Conservation (phyloP, 1,140 invertebrate genomes). For the Myzus persicae region DNA sequence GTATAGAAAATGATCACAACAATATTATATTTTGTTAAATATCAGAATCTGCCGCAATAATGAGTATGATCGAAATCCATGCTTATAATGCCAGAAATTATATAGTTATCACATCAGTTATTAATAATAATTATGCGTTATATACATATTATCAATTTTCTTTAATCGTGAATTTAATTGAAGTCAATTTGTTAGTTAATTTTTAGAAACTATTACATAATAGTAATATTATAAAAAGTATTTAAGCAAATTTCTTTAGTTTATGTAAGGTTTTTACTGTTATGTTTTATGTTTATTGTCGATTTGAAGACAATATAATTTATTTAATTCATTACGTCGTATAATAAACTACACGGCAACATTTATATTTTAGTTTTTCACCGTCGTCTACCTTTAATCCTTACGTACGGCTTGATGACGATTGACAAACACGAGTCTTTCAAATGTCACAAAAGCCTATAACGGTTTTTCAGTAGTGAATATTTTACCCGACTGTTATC, state of each 20-base stretch:
- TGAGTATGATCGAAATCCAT: not conserved
- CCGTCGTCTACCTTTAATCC: not conserved
- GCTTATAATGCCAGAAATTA: not conserved
- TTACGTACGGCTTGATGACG: not conserved
- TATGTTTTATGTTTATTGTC: too few relatives aligned
- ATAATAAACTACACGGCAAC: too few relatives aligned
- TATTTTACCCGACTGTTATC: not conserved
- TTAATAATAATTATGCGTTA: not conserved
- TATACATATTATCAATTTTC: not conserved
- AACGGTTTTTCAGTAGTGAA: not conserved
- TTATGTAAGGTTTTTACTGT: too few relatives aligned
- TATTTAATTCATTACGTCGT: too few relatives aligned
- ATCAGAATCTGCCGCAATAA: not conserved
- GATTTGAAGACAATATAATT: too few relatives aligned
- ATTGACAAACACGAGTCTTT: not conserved
- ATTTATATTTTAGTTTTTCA: not conserved
- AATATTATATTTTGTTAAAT: too few relatives aligned
- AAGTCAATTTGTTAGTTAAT: not conserved
- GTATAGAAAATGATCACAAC: not conserved
- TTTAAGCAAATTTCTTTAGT: too few relatives aligned
- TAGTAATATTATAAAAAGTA: too few relatives aligned
- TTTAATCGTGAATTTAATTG: not conserved
- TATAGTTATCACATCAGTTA: not conserved
- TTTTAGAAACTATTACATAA: not conserved
- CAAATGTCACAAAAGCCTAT: not conserved